These are phyloP conservation scores for Lutraria lutraria DNA, from an alignment of 2,888 invertebrate genomes.

Conservation along the genomic window DNA sequence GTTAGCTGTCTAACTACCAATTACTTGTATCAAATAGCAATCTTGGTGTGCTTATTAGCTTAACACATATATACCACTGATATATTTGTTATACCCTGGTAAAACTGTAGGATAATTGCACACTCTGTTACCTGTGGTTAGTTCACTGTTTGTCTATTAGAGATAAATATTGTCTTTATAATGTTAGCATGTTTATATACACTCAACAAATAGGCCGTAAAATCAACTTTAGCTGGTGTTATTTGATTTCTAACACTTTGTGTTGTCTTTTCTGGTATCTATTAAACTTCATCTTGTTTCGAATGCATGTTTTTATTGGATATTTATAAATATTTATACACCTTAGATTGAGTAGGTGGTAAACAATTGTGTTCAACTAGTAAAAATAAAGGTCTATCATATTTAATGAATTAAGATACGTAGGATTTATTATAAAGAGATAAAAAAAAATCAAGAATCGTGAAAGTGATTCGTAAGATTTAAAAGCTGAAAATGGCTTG, in stretches of 20 bases:
- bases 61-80: conserved; percentile 59
- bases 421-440: neutral
- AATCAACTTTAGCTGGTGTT: neutral
- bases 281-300: neutral
- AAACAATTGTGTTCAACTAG: neutral
- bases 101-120: neutral
- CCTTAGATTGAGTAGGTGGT: neutral
- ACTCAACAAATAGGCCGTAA: neutral
- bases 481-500: neutral
- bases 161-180: conserved; percentile 22
- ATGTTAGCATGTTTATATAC: conserved; percentile 5
- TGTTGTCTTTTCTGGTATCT: neutral
- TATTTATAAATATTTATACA: neutral
- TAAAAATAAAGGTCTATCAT: neutral
- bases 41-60: conserved; percentile 66
- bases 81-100: conserved; percentile 59
- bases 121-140: conserved; percentile 4
- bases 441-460: neutral
- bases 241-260: neutral
- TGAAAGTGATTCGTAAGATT: neutral
- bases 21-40: conserved; percentile 69
- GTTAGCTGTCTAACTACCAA: conserved; percentile 62
- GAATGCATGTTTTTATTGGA: neutral
- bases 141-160: neutral
- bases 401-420: neutral